Evolutionary conservation across 37 sponge, comb jelly and placozoan genomes (phyloP), one percentile per base, ranked within the genome.

Genomic region (Tethya wilhelma): DNA sequence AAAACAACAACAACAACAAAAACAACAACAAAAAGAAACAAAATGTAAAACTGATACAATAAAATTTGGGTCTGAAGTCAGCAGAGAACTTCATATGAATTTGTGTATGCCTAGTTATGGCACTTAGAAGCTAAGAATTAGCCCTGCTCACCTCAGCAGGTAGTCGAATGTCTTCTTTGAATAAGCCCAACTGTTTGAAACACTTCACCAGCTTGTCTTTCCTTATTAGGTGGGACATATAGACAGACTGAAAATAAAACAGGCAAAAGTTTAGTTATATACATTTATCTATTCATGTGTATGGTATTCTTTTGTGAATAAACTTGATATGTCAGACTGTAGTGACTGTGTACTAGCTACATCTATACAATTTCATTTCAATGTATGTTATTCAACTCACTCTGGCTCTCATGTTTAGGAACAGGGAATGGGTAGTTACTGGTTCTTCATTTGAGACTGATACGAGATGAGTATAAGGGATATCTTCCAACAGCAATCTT

Each of bases 91-190:
- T n/a, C n/a, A n/a, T n/a, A n/a, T n/a, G n/a, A n/a, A n/a, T n/a
- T n/a, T n/a, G n/a, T n/a, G n/a, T n/a, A n/a, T n/a, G n/a, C n/a
- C n/a, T n/a, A n/a, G n/a, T n/a, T n/a, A n/a, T n/a, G n/a, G n/a
- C n/a, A n/a, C n/a, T n/a, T n/a, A n/a, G n/a, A n/a, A n/a, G n/a
- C n/a, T n/a, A n/a, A n/a, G n/a, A n/a, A n/a, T n/a, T n/a, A n/a
- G n/a, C n/a, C n/a, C n/a, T n/a, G n/a, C 70, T 39, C 60, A 86
- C 81, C 57, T 79, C 77, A 30, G 70, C 69, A 25, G 86, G 86
- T 42, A 73, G 39, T 4, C 55, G 59, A 22, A 77, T 42, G 44
- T 81, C 83, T 12, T 59, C 60, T 45, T 53, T 17, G 64, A 69
- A 87, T 4, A 87, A 37, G 8, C 55, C 63, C 4, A 82, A 30